Evolutionary conservation across 2,888 invertebrate species (phyloP).

Genomic region (Lasioglossum malachurum): DNA sequence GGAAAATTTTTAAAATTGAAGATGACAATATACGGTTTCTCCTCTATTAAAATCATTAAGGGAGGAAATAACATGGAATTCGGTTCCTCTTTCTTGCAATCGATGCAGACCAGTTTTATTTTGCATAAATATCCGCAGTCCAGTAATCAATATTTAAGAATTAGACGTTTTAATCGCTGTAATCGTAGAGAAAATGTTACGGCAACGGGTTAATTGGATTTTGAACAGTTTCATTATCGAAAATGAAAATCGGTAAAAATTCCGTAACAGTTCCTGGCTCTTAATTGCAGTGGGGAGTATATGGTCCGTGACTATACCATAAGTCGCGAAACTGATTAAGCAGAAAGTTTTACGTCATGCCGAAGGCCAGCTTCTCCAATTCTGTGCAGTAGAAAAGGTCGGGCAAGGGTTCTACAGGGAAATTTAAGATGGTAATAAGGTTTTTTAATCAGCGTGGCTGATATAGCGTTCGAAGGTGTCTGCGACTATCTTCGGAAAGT

Average conservation of each 20-base stretch:
- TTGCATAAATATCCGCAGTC: too few relatives aligned
- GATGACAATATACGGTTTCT: too few relatives aligned
- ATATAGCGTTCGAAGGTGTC: neutral
- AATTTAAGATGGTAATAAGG: neutral
- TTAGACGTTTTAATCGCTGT: too few relatives aligned
- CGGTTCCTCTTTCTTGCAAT: too few relatives aligned
- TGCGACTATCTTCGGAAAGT: constrained; percentile 6
- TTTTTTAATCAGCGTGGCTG: constrained; percentile 10
- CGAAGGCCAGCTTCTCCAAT: neutral
- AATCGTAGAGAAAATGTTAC: too few relatives aligned
- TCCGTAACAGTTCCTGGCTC: neutral
- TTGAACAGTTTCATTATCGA: neutral
- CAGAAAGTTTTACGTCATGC: neutral
- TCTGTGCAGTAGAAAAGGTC: neutral
- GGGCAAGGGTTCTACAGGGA: neutral
- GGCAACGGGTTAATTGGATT: neutral
- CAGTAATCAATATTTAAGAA: too few relatives aligned
- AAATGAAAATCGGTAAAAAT: neutral
- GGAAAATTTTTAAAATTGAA: too few relatives aligned
- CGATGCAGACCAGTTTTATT: too few relatives aligned
- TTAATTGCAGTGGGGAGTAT: neutral
- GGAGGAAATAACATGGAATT: too few relatives aligned
- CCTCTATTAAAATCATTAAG: too few relatives aligned
- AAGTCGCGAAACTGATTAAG: constrained; percentile 18
- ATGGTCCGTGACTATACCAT: neutral